These are phyloP conservation scores for Xylocampa areola DNA, from an alignment of 2,888 invertebrate genomes.

Conservation along the genomic window DNA sequence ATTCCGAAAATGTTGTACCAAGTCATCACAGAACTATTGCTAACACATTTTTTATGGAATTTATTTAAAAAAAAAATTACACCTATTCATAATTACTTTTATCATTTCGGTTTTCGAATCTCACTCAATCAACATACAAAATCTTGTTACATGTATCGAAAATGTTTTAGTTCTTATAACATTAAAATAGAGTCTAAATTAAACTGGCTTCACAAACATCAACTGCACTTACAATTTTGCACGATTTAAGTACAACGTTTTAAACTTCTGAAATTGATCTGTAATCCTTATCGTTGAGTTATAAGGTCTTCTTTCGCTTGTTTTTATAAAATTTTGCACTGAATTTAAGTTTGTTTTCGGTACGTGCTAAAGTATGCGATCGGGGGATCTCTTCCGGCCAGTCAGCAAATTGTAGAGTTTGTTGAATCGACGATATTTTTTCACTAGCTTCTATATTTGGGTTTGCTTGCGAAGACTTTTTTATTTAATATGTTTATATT, in stretches of 20 bases:
- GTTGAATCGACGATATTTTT: slow-evolving; percentile 23
- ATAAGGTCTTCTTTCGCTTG: slow-evolving; percentile 19
- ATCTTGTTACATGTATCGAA: not conserved
- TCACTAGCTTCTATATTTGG: slow-evolving; percentile 10
- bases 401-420: slow-evolving; percentile 42
- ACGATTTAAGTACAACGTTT: not conserved
- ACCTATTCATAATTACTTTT: not conserved
- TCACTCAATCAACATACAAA: not conserved
- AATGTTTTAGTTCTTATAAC: not conserved
- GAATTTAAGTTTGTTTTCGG: slow-evolving; percentile 21
- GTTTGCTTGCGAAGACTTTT: slow-evolving; percentile 18
- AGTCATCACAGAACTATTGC: too few species aligned
- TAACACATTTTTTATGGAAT: too few species aligned
- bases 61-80: too few species aligned
- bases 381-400: slow-evolving; percentile 37
- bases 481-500: not conserved
- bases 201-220: not conserved
- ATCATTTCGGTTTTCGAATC: not conserved
- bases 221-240: not conserved
- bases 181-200: slow-evolving; percentile 10
- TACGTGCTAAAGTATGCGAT: slow-evolving; percentile 40
- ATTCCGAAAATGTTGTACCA: too few species aligned
- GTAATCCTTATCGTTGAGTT: rapidly evolving
- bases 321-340: not conserved
- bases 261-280: slow-evolving; percentile 1